phyloP scores from a whole-genome alignment of 1,140 invertebrate genomes.

The Wiebesia pumilae region DNA sequence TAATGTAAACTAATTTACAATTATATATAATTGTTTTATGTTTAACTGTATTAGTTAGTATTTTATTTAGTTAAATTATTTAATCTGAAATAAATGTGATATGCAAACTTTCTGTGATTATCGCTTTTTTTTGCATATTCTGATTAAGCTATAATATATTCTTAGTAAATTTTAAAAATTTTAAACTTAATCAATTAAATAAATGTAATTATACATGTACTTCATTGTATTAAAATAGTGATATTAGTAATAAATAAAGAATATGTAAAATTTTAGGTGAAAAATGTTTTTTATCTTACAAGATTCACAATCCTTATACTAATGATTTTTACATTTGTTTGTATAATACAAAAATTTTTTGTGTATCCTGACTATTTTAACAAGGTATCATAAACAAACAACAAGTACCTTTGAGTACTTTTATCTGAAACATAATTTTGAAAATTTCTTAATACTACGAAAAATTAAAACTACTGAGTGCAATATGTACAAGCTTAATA shows the following conservation, averaged over 20 bases:
- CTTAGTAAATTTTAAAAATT: conserved; percentile 20
- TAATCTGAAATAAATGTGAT: conserved; percentile 30
- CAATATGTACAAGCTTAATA: conserved; percentile 46
- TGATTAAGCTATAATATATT: conserved; percentile 17
- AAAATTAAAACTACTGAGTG: conserved; percentile 29
- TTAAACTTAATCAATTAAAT: conserved; percentile 26
- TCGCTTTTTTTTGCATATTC: conserved; percentile 12
- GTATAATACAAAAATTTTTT: conserved; percentile 47
- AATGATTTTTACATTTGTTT: conserved; percentile 47
- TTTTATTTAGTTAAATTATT: background rate
- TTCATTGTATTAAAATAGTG: conserved; percentile 33
- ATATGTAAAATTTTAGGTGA: conserved; percentile 34
- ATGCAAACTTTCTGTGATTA: conserved; percentile 41
- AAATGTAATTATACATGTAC: conserved; percentile 39
- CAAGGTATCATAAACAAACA: conserved; percentile 35
- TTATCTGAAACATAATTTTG: conserved; percentile 28
- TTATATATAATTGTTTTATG: background rate
- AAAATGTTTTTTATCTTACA: conserved; percentile 52
- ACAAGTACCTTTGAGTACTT: conserved; percentile 27
- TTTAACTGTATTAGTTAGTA: background rate
- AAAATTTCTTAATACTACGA: conserved; percentile 29
- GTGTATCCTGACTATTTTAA: conserved; percentile 13
- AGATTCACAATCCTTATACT: conserved; percentile 49
- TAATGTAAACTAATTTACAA: background rate
- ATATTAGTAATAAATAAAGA: conserved; percentile 40